A percentile compares a stretch with the other conserved stretches of the same genome.
phyloP scores from a whole-genome alignment of 2,113 vertebrate species.

The Orycteropus afer region DNA sequence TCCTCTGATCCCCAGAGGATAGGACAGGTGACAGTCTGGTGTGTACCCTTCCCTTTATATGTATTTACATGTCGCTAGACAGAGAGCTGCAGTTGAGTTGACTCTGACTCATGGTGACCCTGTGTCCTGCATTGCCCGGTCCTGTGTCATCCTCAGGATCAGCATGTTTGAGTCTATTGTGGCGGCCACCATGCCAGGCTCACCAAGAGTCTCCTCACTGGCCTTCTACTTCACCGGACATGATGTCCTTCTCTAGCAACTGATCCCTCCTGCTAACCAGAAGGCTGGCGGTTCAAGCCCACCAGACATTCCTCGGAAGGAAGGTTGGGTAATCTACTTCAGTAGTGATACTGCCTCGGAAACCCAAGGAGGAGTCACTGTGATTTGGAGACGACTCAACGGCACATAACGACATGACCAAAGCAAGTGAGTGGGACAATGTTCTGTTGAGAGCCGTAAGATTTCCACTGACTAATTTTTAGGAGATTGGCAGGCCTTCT shows the following conservation, averaged over 20 bases:
- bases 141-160: neutral
- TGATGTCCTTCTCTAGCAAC: no score
- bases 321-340: no score
- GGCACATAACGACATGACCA: neutral
- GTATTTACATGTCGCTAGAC: neutral
- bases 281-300: no score
- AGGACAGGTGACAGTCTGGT: neutral
- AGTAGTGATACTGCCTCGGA: no score
- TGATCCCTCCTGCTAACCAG: no score
- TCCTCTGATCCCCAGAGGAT: neutral
- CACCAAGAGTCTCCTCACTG: neutral
- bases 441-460: neutral
- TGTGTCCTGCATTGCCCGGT: neutral
- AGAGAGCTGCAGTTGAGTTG: neutral
- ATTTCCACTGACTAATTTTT: neutral
- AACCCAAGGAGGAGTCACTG: no score
- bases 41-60: neutral
- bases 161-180: no score
- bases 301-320: no score
- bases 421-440: neutral
- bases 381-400: no score
- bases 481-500: neutral
- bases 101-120: neutral
- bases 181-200: neutral
- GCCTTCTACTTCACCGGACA: no score